These are phyloP conservation scores for Virgularia gustaviana DNA, from an alignment of 92 coral and sea anemone genomes.

Conservation along the genomic window DNA sequence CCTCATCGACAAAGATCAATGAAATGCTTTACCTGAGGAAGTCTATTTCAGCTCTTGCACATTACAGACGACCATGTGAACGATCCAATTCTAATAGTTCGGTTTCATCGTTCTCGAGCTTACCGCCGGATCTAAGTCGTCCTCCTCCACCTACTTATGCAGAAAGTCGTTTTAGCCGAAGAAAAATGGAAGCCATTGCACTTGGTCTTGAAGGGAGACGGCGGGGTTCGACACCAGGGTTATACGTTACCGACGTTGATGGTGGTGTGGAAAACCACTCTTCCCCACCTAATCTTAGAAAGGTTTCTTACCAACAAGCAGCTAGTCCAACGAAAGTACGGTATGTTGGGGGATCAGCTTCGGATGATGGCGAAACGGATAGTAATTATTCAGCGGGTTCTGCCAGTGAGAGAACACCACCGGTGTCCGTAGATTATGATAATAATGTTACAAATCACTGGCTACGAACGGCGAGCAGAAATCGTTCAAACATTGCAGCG, in stretches of 20 bases:
- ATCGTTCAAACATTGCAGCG: conserved; percentile 8
- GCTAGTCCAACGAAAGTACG: conserved; percentile 23
- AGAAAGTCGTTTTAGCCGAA: conserved; percentile 31
- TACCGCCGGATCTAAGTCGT: conserved; percentile 9
- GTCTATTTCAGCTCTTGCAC: not conserved
- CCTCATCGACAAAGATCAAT: conserved; percentile 24
- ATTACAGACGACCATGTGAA: not conserved
- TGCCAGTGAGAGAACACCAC: conserved; percentile 6
- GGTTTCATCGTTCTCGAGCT: conserved; percentile 11
- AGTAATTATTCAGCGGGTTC: conserved; percentile 20
- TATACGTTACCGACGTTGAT: conserved; percentile 1
- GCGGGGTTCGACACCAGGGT: conserved; percentile 21
- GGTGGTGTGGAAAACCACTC: not conserved
- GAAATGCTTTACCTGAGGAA: conserved; percentile 23
- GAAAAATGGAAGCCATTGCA: not conserved
- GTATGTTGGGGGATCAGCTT: conserved; percentile 20
- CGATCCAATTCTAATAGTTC: conserved; percentile 23
- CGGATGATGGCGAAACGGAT: conserved; percentile 22
- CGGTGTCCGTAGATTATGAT: not conserved
- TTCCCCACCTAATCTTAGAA: too few relatives aligned
- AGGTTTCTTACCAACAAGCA: not conserved
- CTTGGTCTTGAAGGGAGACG: not conserved
- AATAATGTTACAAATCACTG: conserved; percentile 2
- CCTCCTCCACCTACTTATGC: conserved; percentile 33
- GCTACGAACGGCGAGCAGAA: conserved; percentile 4